Conservation (phyloP, 2,888 invertebrate species). For the Geophilus truncorum region DNA sequence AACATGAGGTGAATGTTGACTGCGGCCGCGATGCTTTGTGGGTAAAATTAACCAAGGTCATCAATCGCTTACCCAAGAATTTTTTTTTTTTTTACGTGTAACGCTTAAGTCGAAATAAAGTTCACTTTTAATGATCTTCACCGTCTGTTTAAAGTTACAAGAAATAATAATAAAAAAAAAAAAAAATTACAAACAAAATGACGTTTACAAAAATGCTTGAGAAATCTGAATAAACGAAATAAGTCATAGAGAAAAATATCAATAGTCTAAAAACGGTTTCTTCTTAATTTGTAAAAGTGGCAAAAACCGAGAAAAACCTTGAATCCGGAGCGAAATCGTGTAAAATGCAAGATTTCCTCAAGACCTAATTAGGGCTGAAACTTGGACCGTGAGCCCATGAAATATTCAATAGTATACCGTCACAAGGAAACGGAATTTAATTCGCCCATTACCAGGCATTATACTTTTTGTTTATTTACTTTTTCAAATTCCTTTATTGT, state of each 20-base stretch:
- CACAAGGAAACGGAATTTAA: conserved; percentile 6
- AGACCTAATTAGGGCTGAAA: background rate
- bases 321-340: background rate
- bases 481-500: background rate
- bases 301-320: background rate
- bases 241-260: background rate
- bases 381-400: background rate
- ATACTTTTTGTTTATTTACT: background rate
- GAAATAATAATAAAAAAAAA: no score
- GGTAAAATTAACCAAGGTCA: conserved; percentile 22
- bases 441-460: background rate
- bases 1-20: background rate
- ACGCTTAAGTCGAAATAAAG: background rate
- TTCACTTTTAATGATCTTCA: conserved; percentile 1
- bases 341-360: background rate
- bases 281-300: background rate
- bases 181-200: background rate
- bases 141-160: background rate
- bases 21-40: background rate
- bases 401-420: background rate
- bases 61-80: background rate
- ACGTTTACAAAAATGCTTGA: background rate
- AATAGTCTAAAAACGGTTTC: background rate
- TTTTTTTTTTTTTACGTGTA: background rate
- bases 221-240: background rate